Base-by-base conservation (phyloP, 2,113 vertebrate species). In the Gallinago paraguaiae region DNA sequence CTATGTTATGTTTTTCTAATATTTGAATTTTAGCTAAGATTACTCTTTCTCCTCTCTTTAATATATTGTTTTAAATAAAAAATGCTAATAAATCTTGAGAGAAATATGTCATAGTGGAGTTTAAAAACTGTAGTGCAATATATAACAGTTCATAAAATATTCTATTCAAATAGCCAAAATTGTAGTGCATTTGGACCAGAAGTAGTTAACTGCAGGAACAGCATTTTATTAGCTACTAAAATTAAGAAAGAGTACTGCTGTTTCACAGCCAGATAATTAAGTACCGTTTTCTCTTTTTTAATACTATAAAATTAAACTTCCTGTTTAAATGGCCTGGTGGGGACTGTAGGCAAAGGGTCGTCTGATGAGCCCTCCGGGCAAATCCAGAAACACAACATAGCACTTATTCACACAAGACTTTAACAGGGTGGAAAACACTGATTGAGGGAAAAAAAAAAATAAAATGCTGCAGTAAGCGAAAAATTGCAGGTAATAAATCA, bases 221-320 rank as follows among this genome's bases (percentile, higher is more conserved):
- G 97, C 97, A 92, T 98, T 98, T 98, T 98, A 98, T 97, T 97
- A 98, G 98, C 98, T 98, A 91, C 98, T 98, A 98, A 98, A 98
- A 98, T 98, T 98, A 98, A 98, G 98, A 98, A 98, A 98, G 97
- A 98, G 98, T 91, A 98, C 96, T 64, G 98, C 98, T 98, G 98
- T 98, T 98, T 98, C 98, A 98, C 97, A 97, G 98, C 98, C 98
- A 98, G 98, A 98, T 98, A 98, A 98, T 98, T 98, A 98, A 98
- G 98, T 98, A 96, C 98, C 97, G 74, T 98, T 98, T 98, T 98
- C 97, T 98, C 98, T 98, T 98, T 98, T 98, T 98, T 98, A 97
- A 98, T 98, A 98, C 98, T 97, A 98, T 98, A 98, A 98, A 98
- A 98, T 98, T 98, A 98, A 98, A 98, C 98, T 98, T 98, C 98